Base-by-base conservation (phyloP, 1,140 invertebrate genomes). In the Listronotus oregonensis region DNA sequence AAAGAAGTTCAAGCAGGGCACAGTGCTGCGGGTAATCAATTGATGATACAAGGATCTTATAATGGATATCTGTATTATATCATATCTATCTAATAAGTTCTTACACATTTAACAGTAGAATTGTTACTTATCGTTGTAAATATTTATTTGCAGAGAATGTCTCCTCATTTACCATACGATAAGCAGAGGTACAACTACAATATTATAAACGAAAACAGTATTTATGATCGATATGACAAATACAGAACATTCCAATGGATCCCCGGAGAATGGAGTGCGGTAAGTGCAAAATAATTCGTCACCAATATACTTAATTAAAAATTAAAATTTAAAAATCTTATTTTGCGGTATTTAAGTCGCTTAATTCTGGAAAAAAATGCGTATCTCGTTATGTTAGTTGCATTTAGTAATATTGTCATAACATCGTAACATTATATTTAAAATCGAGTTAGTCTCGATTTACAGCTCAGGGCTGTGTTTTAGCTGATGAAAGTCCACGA, bases 191-290 rank as follows among this genome's bases (percentile, higher is more conserved):
- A 66, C 39, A 50, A 66, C 34, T 46, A 66, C 21, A 50, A 66
- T 15, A 34, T 31, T 3, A 46, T 55, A 12, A 55, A 51, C 40
- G 51, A 68, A 27, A 47, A 51, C 15, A 47, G 57, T 31, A 37
- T 59, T 10, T 47, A 55, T 27, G 43, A 68, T 55, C 21, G 47
- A 9, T 60, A 56, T 32, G 51, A 51, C 31, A 55, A 37, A 39
- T 66, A 62, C 31, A 62, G 58, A n/a, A 64, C 49, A 9, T 70
- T 56, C 42, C 55, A 64, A 49, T 70, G 68, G 68, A 52, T 67
- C 17, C 42, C 68, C 3, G 65, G 61, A 40, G 32, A 64, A 21
- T 70, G 68, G 68, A 58, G 42, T 12, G n/a, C 46, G 44, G 68
- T 70, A 47, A 60, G 64, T 51, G 51, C 5, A 18, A n/a, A 18